phyloP scores from a whole-genome alignment of 2,797 vertebrate species.

The Lagodon rhomboides region DNA sequence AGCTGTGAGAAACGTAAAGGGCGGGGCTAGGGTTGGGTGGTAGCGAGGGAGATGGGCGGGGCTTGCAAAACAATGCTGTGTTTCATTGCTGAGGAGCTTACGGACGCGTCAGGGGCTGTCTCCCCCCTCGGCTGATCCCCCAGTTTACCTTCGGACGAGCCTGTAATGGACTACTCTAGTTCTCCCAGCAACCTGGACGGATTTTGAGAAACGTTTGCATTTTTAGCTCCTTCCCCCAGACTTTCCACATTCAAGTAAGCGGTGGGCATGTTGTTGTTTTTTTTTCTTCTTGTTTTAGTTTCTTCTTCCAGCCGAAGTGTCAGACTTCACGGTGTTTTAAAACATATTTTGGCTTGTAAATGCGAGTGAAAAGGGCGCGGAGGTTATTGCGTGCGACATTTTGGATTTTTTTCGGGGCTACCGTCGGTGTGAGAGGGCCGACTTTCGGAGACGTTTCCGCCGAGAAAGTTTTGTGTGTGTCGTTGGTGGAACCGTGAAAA shows the following conservation, averaged over 20 bases:
- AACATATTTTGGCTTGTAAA: constrained; percentile 48
- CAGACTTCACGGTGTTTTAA: constrained; percentile 37
- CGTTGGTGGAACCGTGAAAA: constrained; percentile 79
- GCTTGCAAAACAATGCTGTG: constrained; percentile 91
- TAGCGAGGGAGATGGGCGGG: constrained; percentile 79
- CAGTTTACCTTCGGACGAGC: constrained; percentile 88
- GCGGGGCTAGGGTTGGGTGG: constrained; percentile 64
- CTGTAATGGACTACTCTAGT: constrained; percentile 90
- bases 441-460: constrained; percentile 57
- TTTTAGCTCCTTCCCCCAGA: constrained; percentile 70
- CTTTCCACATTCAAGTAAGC: constrained; percentile 86
- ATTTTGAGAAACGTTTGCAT: constrained; percentile 84
- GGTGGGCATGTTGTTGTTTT: constrained; percentile 59
- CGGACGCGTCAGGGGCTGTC: constrained; percentile 82
- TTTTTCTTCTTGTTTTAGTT: constrained; percentile 4
- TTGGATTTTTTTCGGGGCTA: constrained; percentile 6
- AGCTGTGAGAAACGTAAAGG: constrained; percentile 17
- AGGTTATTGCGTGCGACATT: constrained; percentile 24
- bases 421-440: background rate
- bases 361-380: constrained; percentile 80
- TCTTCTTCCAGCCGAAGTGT: constrained; percentile 41
- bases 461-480: constrained; percentile 77
- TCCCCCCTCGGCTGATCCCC: constrained; percentile 74
- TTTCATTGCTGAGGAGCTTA: constrained; percentile 91
- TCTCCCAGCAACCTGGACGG: constrained; percentile 83